These are phyloP conservation scores for Notospermus geniculatus DNA, from an alignment of 1,140 invertebrate genomes.

Conservation along the genomic window DNA sequence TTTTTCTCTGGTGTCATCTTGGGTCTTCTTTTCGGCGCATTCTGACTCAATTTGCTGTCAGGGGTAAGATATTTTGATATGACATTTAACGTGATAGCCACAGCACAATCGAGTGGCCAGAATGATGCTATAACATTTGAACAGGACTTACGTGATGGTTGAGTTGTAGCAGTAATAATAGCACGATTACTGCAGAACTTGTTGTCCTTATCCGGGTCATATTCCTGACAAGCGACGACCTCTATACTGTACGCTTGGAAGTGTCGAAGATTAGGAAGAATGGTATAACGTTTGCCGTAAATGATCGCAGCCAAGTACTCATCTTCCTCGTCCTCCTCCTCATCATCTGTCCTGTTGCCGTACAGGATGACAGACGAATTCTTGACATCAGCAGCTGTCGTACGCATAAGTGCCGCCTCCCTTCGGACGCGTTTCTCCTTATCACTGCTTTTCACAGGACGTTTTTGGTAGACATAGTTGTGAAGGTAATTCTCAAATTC, in stretches of 20 bases:
- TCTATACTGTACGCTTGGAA: slow-evolving; percentile 59
- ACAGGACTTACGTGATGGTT: slow-evolving; percentile 39
- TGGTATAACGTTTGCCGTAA: slow-evolving; percentile 28
- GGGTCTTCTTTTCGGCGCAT: too few species aligned
- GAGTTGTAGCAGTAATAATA: slow-evolving; percentile 44
- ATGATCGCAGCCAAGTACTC: slow-evolving; percentile 25
- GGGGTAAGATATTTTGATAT: too few species aligned
- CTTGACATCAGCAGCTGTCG: background rate
- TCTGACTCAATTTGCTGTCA: too few species aligned
- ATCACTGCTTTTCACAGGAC: slow-evolving; percentile 27
- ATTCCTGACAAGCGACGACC: slow-evolving; percentile 48
- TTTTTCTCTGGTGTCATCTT: too few species aligned
- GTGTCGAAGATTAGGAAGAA: slow-evolving; percentile 55
- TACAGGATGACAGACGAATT: background rate
- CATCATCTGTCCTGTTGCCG: background rate
- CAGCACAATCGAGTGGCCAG: too few species aligned
- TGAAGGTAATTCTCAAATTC: slow-evolving; percentile 78
- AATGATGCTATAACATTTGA: too few species aligned
- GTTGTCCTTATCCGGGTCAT: slow-evolving; percentile 21
- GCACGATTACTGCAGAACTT: slow-evolving; percentile 50
- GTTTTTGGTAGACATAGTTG: slow-evolving; percentile 70
- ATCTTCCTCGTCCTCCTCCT: slow-evolving; percentile 5
- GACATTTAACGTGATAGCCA: too few species aligned
- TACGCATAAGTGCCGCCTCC: background rate
- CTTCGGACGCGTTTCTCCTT: too few species aligned